Percentiles rank a stretch among this genome's conserved stretches.
Conservation (phyloP, 53 echinoderm and acorn worm species). For the Echinarachnius parma region DNA sequence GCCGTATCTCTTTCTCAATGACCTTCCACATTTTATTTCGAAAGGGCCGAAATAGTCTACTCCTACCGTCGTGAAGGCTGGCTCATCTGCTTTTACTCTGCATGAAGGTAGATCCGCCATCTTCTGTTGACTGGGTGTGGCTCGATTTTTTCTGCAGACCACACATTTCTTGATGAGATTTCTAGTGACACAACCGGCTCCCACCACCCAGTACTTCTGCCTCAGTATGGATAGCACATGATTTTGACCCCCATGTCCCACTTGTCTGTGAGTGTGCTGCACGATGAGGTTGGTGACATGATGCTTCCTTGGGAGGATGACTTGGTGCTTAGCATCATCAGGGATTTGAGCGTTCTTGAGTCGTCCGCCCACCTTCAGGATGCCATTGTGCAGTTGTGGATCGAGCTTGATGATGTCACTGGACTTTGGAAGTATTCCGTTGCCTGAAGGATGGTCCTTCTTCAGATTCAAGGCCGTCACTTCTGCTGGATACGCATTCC, state of each 20-base stretch:
- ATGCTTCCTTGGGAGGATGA: background rate
- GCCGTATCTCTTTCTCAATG: slow-evolving; percentile 31
- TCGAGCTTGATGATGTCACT: too few relatives aligned
- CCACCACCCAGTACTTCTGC: slow-evolving; percentile 45
- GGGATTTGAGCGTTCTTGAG: slow-evolving; percentile 30
- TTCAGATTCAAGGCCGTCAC: too few relatives aligned
- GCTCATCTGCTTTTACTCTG: slow-evolving; percentile 40
- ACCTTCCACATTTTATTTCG: slow-evolving; percentile 35
- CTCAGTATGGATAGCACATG: slow-evolving; percentile 36
- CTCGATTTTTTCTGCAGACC: slow-evolving; percentile 32
- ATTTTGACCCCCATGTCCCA: slow-evolving; percentile 31
- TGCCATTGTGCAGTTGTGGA: slow-evolving; percentile 10
- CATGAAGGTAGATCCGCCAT: slow-evolving; percentile 59
- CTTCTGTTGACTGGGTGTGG: slow-evolving; percentile 32
- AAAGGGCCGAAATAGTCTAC: slow-evolving; percentile 53
- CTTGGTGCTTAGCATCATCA: slow-evolving; percentile 18
- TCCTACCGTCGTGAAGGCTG: slow-evolving; percentile 51
- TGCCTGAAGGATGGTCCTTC: too few relatives aligned
- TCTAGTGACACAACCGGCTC: background rate
- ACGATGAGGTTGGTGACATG: background rate
- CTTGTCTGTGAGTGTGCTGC: slow-evolving; percentile 17
- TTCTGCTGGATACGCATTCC: too few relatives aligned
- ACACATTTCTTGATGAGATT: too few relatives aligned
- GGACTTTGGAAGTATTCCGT: too few relatives aligned
- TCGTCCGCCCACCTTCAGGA: slow-evolving; percentile 43